Base-by-base conservation (phyloP, 2,113 vertebrate genomes). In the Sebastes schlegelii region DNA sequence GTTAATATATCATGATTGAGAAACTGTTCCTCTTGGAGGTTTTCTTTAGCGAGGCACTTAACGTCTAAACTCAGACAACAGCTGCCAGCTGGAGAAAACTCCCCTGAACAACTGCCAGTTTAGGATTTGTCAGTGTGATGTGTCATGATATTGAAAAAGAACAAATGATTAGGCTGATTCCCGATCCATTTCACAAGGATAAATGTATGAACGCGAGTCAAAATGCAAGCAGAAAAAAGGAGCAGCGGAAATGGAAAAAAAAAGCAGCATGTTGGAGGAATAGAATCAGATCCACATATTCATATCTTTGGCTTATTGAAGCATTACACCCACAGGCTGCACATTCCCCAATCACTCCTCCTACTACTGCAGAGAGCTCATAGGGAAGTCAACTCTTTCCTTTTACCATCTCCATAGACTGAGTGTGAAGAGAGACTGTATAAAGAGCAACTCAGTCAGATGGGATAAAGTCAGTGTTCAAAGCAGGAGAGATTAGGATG, bases 381-480 rank as follows among this genome's bases (percentile, higher is more conserved):
- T 1, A 74, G n/a, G 23, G 61, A 85, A 85, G 70, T 78, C 52
- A 52, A 74, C 65, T 86, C 69, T 76, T 62, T 71, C 52, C 63
- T 75, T 60, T 74, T 77, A 79, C 19, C 63, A 77, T 75, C 76
- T 79, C 78, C 65, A 57, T 4, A 70, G 83, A 26, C 26, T 2
- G 26, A 26, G 26, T 26, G 26, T 26, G 26, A 26, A 26, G 26
- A 26, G 26, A 26, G 26, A 80, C 58, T 21, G 65, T 23, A 26
- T 58, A 58, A 45, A 57, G 62, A 60, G 64, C 80, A 43, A 78
- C 76, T 74, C 76, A 71, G 74, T 86, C 78, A 86, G 61, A 88
- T 46, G 23, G 63, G 78, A 86, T 77, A 61, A 79, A 76, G 70
- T 81, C 65, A 57, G 74, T 4, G 43, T 72, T 91, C 85, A 86